Conservation (phyloP, 2,797 vertebrate species). For the Prionace glauca region DNA sequence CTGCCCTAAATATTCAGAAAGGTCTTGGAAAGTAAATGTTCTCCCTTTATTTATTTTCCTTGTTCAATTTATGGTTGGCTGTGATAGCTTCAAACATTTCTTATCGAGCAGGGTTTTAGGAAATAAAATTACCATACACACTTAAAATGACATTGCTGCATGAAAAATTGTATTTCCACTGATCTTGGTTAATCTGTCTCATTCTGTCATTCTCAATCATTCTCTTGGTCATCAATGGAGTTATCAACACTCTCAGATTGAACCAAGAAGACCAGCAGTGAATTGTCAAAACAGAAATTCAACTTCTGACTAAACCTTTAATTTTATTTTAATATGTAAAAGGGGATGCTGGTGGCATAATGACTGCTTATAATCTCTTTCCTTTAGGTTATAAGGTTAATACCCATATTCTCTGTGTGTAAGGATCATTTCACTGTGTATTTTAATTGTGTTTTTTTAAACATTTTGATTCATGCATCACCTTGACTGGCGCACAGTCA, state of each 20-base stretch:
- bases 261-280: background rate
- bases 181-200: background rate
- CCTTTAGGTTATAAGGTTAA: background rate
- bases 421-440: background rate
- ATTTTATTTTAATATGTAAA: background rate
- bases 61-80: slow-evolving; percentile 2
- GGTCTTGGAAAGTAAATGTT: background rate
- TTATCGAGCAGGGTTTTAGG: background rate
- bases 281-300: background rate
- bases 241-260: background rate
- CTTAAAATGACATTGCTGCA: background rate
- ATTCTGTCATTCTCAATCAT: background rate
- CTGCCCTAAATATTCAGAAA: slow-evolving; percentile 7
- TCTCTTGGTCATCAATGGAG: background rate
- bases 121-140: background rate
- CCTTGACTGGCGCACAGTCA: background rate
- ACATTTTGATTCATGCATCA: background rate
- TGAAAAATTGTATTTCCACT: background rate
- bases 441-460: background rate
- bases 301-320: background rate
- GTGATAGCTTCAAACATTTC: background rate
- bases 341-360: background rate
- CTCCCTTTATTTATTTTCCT: background rate
- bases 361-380: background rate
- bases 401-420: background rate